Evolutionary conservation across 2,113 vertebrate genomes (phyloP).

Genomic region (Corythoichthys intestinalis): DNA sequence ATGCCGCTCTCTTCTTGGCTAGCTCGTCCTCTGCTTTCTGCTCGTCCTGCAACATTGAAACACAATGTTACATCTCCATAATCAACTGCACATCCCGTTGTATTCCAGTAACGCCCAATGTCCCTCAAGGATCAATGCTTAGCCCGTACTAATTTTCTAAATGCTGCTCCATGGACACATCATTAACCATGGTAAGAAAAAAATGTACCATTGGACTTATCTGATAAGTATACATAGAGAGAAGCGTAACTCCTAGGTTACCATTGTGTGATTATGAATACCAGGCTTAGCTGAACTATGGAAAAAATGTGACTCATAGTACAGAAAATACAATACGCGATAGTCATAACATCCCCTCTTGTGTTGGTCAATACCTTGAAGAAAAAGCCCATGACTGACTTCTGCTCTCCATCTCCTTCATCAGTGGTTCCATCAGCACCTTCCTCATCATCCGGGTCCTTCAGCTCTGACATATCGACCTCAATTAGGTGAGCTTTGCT

Average conservation of each 20-base stretch:
- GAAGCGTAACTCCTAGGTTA: too few species aligned
- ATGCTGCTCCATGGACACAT: too few species aligned
- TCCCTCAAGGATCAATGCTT: too few species aligned
- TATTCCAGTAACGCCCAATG: too few species aligned
- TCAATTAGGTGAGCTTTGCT: conserved; percentile 85
- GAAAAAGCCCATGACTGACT: conserved; percentile 91
- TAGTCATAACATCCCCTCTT: neutral
- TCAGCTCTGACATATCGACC: conserved; percentile 87
- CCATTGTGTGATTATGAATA: too few species aligned
- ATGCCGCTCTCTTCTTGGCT: conserved; percentile 90
- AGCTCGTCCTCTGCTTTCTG: conserved; percentile 95
- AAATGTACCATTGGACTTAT: too few species aligned
- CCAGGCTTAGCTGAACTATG: too few species aligned
- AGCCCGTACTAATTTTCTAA: too few species aligned
- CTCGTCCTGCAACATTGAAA: conserved; percentile 77
- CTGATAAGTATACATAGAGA: too few species aligned
- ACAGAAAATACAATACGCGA: neutral
- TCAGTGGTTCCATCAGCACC: conserved; percentile 50
- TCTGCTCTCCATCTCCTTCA: conserved; percentile 81
- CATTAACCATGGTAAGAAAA: too few species aligned
- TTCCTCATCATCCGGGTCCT: conserved; percentile 73
- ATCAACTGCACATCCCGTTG: neutral
- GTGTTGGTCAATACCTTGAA: conserved; percentile 80
- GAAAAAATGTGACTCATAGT: too few species aligned
- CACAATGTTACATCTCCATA: neutral